phyloP scores from a whole-genome alignment of 2,797 vertebrate genomes.

The Nothura maculosa region DNA sequence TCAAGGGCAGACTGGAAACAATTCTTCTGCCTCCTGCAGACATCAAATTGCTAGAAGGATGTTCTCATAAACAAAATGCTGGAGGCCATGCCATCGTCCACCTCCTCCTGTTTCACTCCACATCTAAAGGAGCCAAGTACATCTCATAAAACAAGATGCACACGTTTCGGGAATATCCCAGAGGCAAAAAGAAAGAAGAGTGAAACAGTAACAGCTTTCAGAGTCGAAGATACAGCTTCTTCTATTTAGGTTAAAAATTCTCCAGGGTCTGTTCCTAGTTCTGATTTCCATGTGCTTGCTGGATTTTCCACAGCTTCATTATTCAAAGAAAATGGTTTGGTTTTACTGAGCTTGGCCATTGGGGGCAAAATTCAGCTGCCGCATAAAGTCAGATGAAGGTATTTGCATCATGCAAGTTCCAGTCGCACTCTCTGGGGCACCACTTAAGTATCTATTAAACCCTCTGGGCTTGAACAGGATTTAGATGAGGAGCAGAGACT shows the following conservation, averaged over 20 bases:
- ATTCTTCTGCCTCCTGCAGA: conserved; percentile 50
- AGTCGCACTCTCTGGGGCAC: not conserved
- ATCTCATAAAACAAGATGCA: conserved; percentile 63
- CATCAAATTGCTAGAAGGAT: conserved; percentile 72
- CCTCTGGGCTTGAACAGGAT: conserved; percentile 3
- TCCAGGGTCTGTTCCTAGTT: conserved; percentile 46
- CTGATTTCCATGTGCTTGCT: conserved; percentile 34
- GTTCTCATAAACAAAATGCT: conserved; percentile 75
- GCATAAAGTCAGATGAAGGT: conserved; percentile 46
- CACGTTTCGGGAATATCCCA: conserved; percentile 66
- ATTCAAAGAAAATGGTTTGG: conserved; percentile 35
- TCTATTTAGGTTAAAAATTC: conserved; percentile 75
- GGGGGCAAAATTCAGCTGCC: conserved; percentile 44
- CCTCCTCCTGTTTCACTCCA: conserved; percentile 51
- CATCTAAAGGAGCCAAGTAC: conserved; percentile 67
- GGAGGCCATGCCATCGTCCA: conserved; percentile 68
- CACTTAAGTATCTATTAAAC: not conserved
- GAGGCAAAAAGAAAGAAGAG: conserved; percentile 68
- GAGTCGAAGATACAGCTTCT: conserved; percentile 41
- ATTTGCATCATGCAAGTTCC: not conserved
- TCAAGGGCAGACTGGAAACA: conserved; percentile 68
- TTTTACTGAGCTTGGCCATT: conserved; percentile 47
- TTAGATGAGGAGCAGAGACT: conserved; percentile 12
- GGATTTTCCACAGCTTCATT: conserved; percentile 50
- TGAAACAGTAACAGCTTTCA: conserved; percentile 56